phyloP scores from a whole-genome alignment of 2,888 invertebrate genomes.

The Lysandra coridon region DNA sequence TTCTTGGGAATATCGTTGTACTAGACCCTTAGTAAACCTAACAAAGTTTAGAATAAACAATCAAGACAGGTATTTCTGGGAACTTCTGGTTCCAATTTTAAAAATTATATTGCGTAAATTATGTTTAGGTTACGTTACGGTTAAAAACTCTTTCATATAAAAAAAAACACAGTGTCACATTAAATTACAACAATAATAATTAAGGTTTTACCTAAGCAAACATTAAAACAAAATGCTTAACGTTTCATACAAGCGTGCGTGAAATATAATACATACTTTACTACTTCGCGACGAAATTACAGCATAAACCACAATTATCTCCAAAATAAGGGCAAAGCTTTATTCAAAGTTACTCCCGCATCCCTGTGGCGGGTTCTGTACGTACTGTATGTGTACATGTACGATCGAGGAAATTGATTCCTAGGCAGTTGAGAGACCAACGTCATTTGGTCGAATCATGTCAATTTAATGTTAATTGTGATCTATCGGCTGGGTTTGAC shows the following conservation, averaged over 20 bases:
- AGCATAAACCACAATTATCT: constrained; percentile 72
- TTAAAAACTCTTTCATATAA: not conserved
- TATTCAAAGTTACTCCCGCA: constrained; percentile 40
- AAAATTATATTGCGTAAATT: too few relatives aligned
- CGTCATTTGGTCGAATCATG: too few relatives aligned
- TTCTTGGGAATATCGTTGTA: not conserved
- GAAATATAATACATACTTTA: constrained; percentile 63
- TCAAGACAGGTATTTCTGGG: too few relatives aligned
- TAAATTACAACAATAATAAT: not conserved
- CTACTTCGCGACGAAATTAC: constrained; percentile 66
- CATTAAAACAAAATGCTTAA: not conserved
- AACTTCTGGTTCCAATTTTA: not conserved
- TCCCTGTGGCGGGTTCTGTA: constrained; percentile 35
- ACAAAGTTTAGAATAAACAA: too few relatives aligned
- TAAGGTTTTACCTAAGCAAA: not conserved
- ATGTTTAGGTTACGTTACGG: too few relatives aligned
- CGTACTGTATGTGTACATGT: not conserved
- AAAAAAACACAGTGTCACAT: not conserved
- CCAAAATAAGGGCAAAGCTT: constrained; percentile 56
- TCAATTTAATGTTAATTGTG: too few relatives aligned
- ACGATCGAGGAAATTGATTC: too few relatives aligned
- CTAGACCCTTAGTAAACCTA: too few relatives aligned
- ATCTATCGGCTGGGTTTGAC: too few relatives aligned
- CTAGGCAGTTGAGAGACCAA: too few relatives aligned
- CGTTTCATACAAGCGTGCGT: constrained; percentile 40